Evolutionary conservation across 2,888 invertebrate species (phyloP), one percentile per base, ranked within the genome.

Genomic region (Polydrusus tereticollis): DNA sequence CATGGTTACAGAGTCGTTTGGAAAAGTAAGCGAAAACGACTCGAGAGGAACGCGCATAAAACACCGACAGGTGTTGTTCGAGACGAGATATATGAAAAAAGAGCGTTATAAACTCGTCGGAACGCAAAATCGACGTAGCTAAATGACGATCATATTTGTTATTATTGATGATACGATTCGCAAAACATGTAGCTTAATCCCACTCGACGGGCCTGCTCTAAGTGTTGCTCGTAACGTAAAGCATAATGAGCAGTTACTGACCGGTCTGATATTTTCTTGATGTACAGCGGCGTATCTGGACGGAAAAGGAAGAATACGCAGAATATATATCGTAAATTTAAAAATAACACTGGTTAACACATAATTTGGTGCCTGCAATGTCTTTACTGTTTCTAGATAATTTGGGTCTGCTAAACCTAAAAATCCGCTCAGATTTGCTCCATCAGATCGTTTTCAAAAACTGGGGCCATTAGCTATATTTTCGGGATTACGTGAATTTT

Each of bases 111-210:
- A 71, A 71, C 52, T 41, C 33, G 36, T 43, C 29, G 16, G 21
- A 66, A 60, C 71, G 66, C 66, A 68, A 71, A 74, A 72, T 72
- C 72, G 72, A 69, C 43, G 65, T 70, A n/a, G 20, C 36, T 36
- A 66, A 80, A 78, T 78, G 78, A 77, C 77, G 77, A 78, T 80
- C 78, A 80, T 81, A 81, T 81, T 82, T 80, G 81, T 79, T 83
- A 83, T 83, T 83, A 84, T 84, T 83, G 83, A 84, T 83, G 83
- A 82, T 82, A 78, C 82, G 79, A 82, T 83, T 82, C 78, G 80
- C 74, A 77, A 79, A 82, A 83, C 83, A 83, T 81, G 83, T 80
- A 82, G 82, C 80, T 79, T 81, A 81, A 83, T 82, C 83, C 83
- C 73, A 73, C 69, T 69, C 69, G 55, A 38, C 50, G 23, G 60